Evolutionary conservation across 1,140 invertebrate species (phyloP).

Genomic region (Mycetomoellerius zeteki): DNA sequence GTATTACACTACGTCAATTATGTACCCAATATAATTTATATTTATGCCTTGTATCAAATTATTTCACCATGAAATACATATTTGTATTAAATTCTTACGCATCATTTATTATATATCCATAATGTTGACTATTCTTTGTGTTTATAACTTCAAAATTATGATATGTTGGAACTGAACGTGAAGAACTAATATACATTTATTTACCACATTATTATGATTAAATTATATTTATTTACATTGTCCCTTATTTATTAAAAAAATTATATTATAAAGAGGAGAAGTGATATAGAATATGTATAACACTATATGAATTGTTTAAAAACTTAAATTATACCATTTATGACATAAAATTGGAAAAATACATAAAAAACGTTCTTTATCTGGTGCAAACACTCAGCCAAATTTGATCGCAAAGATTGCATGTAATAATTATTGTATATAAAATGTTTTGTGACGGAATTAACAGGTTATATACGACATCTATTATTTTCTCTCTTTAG

Average conservation of each 20-base stretch:
- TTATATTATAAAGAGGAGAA: neutral
- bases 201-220: neutral
- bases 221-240: neutral
- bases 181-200: neutral
- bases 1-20: slow-evolving; percentile 15
- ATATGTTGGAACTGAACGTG: neutral
- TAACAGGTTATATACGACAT: neutral
- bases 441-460: slow-evolving; percentile 7
- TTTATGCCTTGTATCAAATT: slow-evolving; percentile 24
- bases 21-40: slow-evolving; percentile 19
- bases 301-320: neutral
- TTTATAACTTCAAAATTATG: slow-evolving; percentile 1
- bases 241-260: slow-evolving; percentile 20
- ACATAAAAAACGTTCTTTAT: neutral
- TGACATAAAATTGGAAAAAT: neutral
- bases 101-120: neutral
- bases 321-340: neutral
- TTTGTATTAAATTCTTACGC: slow-evolving; percentile 29
- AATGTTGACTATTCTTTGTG: slow-evolving; percentile 27
- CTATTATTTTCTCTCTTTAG: neutral
- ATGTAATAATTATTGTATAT: neutral
- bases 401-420: neutral
- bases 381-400: neutral
- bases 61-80: slow-evolving; percentile 13
- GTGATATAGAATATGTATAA: neutral